phyloP scores from a whole-genome alignment of 2,113 vertebrate species.

The Fulmarus glacialis region DNA sequence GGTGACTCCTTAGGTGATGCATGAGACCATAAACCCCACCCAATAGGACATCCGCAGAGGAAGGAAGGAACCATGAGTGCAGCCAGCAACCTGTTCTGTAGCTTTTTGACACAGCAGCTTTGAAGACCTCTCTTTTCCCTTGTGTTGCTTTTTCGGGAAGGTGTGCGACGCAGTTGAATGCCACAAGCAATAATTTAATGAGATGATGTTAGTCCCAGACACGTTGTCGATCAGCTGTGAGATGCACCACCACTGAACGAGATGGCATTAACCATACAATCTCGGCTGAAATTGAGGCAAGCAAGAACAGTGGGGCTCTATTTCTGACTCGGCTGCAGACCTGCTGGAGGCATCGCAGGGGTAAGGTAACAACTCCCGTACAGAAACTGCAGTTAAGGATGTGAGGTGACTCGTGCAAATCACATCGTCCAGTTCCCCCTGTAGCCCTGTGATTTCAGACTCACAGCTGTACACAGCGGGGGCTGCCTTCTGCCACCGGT shows the following conservation, averaged over 20 bases:
- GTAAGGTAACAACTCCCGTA: not conserved
- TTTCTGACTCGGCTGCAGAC: not conserved
- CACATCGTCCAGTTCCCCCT: not conserved
- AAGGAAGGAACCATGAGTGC: not conserved
- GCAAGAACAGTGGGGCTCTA: not conserved
- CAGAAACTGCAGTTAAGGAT: not conserved
- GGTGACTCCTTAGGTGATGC: not conserved
- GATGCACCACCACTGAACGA: not conserved
- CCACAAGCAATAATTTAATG: not conserved
- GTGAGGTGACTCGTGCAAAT: not conserved
- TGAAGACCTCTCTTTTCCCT: not conserved
- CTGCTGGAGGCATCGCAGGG: not conserved
- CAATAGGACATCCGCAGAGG: not conserved
- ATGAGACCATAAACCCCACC: not conserved
- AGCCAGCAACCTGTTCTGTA: not conserved
- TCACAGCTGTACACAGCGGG: not conserved
- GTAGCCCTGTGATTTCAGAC: not conserved
- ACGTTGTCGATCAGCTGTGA: not conserved
- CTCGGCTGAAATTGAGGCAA: not conserved
- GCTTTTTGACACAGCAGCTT: not conserved
- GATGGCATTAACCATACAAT: not conserved
- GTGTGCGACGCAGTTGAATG: accelerated
- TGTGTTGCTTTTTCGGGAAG: not conserved
- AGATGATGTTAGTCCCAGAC: not conserved
- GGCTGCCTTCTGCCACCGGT: not conserved